Percentiles rank a stretch among this genome's conserved stretches.
phyloP scores from a whole-genome alignment of 2,797 vertebrate genomes.

The Tenualosa ilisha region DNA sequence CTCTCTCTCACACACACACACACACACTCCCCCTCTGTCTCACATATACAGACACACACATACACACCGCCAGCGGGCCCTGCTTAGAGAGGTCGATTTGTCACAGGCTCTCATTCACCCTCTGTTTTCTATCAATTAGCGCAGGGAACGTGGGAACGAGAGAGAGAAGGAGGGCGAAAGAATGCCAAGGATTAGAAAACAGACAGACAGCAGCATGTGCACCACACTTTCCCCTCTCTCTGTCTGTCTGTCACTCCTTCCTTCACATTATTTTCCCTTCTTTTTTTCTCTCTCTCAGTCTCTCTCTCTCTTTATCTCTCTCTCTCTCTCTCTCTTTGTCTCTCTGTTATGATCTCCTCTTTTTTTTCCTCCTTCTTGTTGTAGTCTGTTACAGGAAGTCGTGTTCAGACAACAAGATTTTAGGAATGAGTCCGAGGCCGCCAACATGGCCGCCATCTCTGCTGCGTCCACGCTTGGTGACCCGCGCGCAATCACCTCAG shows the following conservation, averaged over 20 bases:
- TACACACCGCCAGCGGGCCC: slow-evolving; percentile 2
- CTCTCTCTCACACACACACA: slow-evolving; percentile 44
- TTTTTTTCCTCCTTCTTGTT: neutral
- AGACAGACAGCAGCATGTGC: slow-evolving; percentile 79
- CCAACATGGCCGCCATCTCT: no score
- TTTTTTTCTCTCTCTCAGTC: slow-evolving; percentile 26
- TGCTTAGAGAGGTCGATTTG: slow-evolving; percentile 66
- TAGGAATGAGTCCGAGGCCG: no score
- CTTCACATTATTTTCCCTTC: slow-evolving; percentile 33
- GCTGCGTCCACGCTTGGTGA: no score
- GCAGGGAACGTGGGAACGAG: slow-evolving; percentile 78
- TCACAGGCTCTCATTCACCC: slow-evolving; percentile 70
- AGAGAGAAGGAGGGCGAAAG: slow-evolving; percentile 56
- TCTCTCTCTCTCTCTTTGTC: slow-evolving; percentile 30
- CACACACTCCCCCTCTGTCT: slow-evolving; percentile 30
- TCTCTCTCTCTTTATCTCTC: slow-evolving; percentile 33
- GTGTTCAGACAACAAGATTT: no score
- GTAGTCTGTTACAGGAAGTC: neutral
- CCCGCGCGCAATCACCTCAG: no score
- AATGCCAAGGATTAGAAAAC: slow-evolving; percentile 75
- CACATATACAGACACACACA: slow-evolving; percentile 30
- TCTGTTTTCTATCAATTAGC: slow-evolving; percentile 81
- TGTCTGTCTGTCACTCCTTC: slow-evolving; percentile 39
- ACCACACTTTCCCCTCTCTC: slow-evolving; percentile 35
- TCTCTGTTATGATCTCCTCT: neutral